Percentiles rank a stretch among this genome's conserved stretches.
Evolutionary conservation across 2,797 vertebrate species (phyloP).

Genomic region (Acomys russatus): DNA sequence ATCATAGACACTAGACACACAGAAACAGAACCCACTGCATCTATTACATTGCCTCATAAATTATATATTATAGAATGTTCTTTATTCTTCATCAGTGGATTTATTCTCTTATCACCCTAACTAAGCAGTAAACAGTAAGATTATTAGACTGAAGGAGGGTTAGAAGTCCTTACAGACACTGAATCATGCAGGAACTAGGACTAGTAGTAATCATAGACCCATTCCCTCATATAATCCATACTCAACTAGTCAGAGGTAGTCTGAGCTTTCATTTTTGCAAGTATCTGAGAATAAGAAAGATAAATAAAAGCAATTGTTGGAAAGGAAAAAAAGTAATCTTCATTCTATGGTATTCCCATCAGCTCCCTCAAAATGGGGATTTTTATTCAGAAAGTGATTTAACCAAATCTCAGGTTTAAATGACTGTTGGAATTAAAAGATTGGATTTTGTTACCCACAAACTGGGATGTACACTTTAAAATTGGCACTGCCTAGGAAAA

Average conservation of each 20-base stretch:
- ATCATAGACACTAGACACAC: not conserved
- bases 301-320: fast-evolving
- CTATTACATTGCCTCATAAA: constrained; percentile 75
- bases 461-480: not conserved
- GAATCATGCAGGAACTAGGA: constrained; percentile 49
- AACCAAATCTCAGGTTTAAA: constrained; percentile 37
- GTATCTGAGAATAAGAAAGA: not conserved
- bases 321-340: not conserved
- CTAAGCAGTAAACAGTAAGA: constrained; percentile 69
- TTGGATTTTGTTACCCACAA: constrained; percentile 21
- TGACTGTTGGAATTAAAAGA: not conserved
- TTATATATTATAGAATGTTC: constrained; percentile 57
- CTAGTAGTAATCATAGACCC: constrained; percentile 23
- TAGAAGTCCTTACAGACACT: constrained; percentile 66
- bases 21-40: constrained; percentile 75
- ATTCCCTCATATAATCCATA: constrained; percentile 60
- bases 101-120: constrained; percentile 37
- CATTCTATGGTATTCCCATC: not conserved
- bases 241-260: constrained; percentile 35
- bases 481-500: constrained; percentile 39
- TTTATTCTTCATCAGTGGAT: constrained; percentile 78
- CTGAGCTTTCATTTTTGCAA: constrained; percentile 35
- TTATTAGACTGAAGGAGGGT: constrained; percentile 69
- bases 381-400: constrained; percentile 25
- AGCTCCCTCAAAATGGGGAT: not conserved